A percentile compares a stretch with the other conserved stretches of the same genome.
These are phyloP conservation scores for Zoanthus sociatus DNA, from an alignment of 92 coral and sea anemone species.

Conservation along the genomic window DNA sequence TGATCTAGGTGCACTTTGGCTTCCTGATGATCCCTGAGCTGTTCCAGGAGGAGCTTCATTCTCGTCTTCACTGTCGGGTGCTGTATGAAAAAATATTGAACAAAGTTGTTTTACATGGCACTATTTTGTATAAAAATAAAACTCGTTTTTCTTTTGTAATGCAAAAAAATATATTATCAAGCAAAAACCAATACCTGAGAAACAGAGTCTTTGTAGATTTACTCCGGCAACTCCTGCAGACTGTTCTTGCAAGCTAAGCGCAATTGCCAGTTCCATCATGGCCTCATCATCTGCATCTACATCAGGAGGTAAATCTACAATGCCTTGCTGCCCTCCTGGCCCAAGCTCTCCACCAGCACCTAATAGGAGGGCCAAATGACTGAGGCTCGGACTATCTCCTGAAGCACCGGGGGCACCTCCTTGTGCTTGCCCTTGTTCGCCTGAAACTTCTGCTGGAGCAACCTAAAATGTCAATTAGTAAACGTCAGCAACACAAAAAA, in stretches of 20 bases:
- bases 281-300: slow-evolving; percentile 95
- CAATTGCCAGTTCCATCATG: slow-evolving; percentile 99
- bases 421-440: slow-evolving; percentile 54
- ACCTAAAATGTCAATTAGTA: slow-evolving; percentile 4
- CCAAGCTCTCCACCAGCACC: slow-evolving; percentile 80
- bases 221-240: slow-evolving; percentile 63
- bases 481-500: not conserved
- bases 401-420: slow-evolving; percentile 46
- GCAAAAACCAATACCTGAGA: slow-evolving; percentile 13
- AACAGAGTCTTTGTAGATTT: slow-evolving; percentile 17
- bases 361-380: slow-evolving; percentile 87
- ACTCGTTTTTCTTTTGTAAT: not conserved
- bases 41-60: slow-evolving; percentile 87
- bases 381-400: slow-evolving; percentile 47
- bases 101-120: not conserved
- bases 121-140: not conserved
- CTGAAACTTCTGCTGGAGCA: slow-evolving; percentile 57
- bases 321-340: slow-evolving; percentile 73
- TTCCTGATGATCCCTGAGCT: slow-evolving; percentile 89
- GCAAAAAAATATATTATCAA: not conserved
- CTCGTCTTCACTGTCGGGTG: slow-evolving; percentile 97
- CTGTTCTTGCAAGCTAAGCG: slow-evolving; percentile 97
- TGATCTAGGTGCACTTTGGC: slow-evolving; percentile 95
- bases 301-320: slow-evolving; percentile 95
- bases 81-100: slow-evolving; percentile 35